Conservation (phyloP, 2,113 vertebrate genomes). For the Passer domesticus region DNA sequence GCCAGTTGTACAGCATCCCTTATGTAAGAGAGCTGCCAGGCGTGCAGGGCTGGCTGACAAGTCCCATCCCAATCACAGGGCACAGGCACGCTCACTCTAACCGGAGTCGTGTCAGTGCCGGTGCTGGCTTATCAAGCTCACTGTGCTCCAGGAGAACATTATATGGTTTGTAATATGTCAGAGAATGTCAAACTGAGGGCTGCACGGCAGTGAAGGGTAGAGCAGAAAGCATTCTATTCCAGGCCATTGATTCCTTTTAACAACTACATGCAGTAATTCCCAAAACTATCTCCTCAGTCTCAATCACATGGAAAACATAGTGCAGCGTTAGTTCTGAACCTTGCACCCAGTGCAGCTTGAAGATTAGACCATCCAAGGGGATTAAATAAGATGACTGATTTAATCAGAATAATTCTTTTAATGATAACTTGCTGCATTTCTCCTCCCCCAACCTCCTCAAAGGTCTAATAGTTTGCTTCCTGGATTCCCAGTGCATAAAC, state of each 20-base stretch:
- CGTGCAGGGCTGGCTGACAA: neutral
- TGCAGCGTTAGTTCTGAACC: neutral
- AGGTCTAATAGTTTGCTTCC: slow-evolving; percentile 60
- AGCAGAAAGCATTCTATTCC: slow-evolving; percentile 66
- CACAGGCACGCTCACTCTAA: neutral
- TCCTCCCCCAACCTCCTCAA: neutral
- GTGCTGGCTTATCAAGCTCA: slow-evolving; percentile 29
- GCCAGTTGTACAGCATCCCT: neutral
- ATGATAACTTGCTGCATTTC: slow-evolving; percentile 48
- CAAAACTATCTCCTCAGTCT: slow-evolving; percentile 42
- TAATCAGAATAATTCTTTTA: slow-evolving; percentile 63
- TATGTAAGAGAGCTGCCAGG: slow-evolving; percentile 36
- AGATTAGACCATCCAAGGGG: slow-evolving; percentile 1
- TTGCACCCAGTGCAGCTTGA: neutral
- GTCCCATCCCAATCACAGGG: slow-evolving; percentile 19
- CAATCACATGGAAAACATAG: slow-evolving; percentile 35
- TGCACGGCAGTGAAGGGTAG: slow-evolving; percentile 51
- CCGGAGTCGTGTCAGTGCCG: neutral
- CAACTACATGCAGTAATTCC: slow-evolving; percentile 48
- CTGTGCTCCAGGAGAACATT: slow-evolving; percentile 45
- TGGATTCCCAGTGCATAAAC: slow-evolving; percentile 45
- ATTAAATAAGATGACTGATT: slow-evolving; percentile 54
- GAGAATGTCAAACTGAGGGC: slow-evolving; percentile 59
- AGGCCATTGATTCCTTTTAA: slow-evolving; percentile 67
- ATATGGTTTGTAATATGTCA: slow-evolving; percentile 59